Evolutionary conservation across 2,888 invertebrate species (phyloP), one percentile per base, ranked within the genome.

Genomic region (Agrypnus murinus): DNA sequence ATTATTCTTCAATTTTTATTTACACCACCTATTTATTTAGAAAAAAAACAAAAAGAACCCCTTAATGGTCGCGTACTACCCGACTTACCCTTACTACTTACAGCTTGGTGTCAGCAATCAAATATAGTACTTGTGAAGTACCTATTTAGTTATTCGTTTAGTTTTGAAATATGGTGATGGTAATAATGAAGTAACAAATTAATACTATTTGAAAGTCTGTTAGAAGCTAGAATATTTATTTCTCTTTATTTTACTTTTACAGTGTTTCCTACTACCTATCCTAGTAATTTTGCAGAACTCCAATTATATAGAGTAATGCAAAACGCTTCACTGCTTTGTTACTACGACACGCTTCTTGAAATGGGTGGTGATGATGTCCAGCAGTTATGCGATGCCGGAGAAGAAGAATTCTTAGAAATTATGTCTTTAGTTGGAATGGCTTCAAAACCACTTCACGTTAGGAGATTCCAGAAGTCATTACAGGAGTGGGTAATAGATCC

Each of bases 391-490:
- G 98, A 99, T 82, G 98, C 99, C 4, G 98, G 98, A 15, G 98
- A 99, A 84, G 97, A 97, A 81, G 99, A 99, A 85, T 99, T 99
- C 85, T 88, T 99, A 32, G 99, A 99, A 87, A 99, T 99, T 77
- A 99, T 99, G 98, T 97, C 97, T 0, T 87, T 99, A 69, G 99
- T 99, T 32, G 99, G 99, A 67, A 99, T 99, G 99, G 97, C 98
- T 0, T 95, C 95, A 57, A 99, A 99, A 85, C 99, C 99, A 0
- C 90, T 99, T 17, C 99, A 99, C 86, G 99, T 99, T n/a, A 89
- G 99, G 48, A 89, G 99, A 69, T 89, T 99, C 58, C 99, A 99
- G 84, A 98, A 98, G 87, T 95, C 96, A 5, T 89, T 98, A 6
- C 97, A 98, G 82, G 98, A 98, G 84, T 98, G 97, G 97, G 94